phyloP scores from a whole-genome alignment of 1,140 invertebrate species.

The Pomacea maculata region DNA sequence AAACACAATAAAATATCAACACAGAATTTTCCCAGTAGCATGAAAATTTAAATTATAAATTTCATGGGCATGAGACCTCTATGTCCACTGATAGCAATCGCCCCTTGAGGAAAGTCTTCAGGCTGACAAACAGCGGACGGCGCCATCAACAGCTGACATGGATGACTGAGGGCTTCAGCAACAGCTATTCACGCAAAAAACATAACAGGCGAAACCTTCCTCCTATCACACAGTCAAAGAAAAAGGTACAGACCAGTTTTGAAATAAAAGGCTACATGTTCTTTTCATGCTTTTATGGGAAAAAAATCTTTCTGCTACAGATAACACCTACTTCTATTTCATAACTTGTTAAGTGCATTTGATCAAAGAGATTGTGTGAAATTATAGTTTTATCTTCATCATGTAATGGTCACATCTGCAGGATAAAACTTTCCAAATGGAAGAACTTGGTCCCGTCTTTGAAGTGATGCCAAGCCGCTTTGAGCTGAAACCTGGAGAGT shows the following conservation, averaged over 20 bases:
- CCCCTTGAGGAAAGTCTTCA: slow-evolving; percentile 55
- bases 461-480: slow-evolving; percentile 60
- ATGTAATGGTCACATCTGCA: slow-evolving; percentile 30
- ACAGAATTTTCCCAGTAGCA: no score
- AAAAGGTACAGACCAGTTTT: slow-evolving; percentile 26
- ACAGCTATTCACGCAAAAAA: not conserved
- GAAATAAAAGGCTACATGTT: no score
- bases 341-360: no score
- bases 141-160: slow-evolving; percentile 65
- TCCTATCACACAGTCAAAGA: slow-evolving; percentile 48
- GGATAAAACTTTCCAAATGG: slow-evolving; percentile 46
- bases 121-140: slow-evolving; percentile 63
- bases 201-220: not conserved
- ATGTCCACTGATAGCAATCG: slow-evolving; percentile 46
- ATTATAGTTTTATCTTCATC: no score
- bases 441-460: slow-evolving; percentile 53
- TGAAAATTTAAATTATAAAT: no score
- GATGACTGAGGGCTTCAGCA: slow-evolving; percentile 55
- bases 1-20: no score
- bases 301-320: no score
- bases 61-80: no score
- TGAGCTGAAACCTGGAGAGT: slow-evolving; percentile 61
- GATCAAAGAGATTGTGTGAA: no score
- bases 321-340: no score
- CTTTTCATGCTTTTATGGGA: no score